Evolutionary conservation across 2,797 vertebrate species (phyloP), one percentile per base, ranked within the genome.

Genomic region (Enteromius radiatus): DNA sequence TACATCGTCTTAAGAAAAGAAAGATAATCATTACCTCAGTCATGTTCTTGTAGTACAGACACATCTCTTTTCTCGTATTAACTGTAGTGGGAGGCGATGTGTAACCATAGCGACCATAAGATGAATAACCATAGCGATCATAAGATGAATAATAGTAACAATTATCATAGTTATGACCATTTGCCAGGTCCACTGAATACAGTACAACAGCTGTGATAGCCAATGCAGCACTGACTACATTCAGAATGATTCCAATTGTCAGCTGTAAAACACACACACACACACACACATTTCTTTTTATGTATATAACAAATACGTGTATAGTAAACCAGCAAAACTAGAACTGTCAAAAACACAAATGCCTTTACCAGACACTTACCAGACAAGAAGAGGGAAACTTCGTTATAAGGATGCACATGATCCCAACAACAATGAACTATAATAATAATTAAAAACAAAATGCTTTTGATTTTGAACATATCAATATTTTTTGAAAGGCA

Each of bases 361-460:
- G 10, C 17, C 4, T 80, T 59, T 70, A 33, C 76, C 28, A 68
- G 14, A 49, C 64, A 89, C 94, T 93, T 88, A 95, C 93, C 91
- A 94, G 70, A 84, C 91, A 93, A 12, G 85, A 89, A 86, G 89
- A 94, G 1, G 93, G 91, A 81, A 63, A 90, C 88, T 76, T 93
- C 64, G 93, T 89, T 26, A 91, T 87, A 67, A 94, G 76, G 79
- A 95, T 88, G 77, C 86, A 88, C 31, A 89, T 4, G n/a, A 87
- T 76, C 59, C 94, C 94, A 70, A 91, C 88, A 0, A 80, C 0
- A 0, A 93, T 61, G 8, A 91, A 92, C 94, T 94, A 21, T 21
- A 67, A 4, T 79, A 63, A 47, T 49, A 84, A n/a, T n/a, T 43
- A 61, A 5, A n/a, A 54, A n/a, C 21, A 56, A 56, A 56, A 5